These are phyloP conservation scores for Cyrtodaria siliqua DNA, from an alignment of 2,888 invertebrate genomes.

Conservation along the genomic window DNA sequence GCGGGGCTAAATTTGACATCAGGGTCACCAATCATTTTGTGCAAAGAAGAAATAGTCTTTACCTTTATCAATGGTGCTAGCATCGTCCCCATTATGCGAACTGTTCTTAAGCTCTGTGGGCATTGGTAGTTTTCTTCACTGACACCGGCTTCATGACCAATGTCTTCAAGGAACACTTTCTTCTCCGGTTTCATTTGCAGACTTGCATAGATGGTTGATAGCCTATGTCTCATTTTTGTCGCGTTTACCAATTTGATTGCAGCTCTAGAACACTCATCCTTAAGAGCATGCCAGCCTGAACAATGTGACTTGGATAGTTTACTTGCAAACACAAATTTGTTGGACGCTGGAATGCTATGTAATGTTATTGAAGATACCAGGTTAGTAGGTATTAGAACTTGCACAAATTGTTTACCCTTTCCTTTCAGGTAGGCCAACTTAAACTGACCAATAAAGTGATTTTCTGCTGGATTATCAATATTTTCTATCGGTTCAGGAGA, in stretches of 20 bases:
- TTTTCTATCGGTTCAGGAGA: slow-evolving; percentile 29
- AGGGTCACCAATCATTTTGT: no score
- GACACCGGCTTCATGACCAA: slow-evolving; percentile 53
- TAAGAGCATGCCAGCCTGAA: slow-evolving; percentile 60
- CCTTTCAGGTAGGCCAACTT: slow-evolving; percentile 50
- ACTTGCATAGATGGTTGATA: slow-evolving; percentile 55
- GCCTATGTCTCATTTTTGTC: slow-evolving; percentile 54
- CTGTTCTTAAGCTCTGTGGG: slow-evolving; percentile 48
- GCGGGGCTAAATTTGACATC: no score
- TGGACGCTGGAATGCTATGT: slow-evolving; percentile 35
- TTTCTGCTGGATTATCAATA: slow-evolving; percentile 51
- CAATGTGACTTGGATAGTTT: slow-evolving; percentile 35
- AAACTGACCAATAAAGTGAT: slow-evolving; percentile 49
- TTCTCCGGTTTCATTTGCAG: slow-evolving; percentile 49
- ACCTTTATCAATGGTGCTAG: no score
- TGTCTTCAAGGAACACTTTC: slow-evolving; percentile 48
- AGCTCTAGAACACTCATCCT: slow-evolving; percentile 38
- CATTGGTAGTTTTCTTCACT: slow-evolving; percentile 64
- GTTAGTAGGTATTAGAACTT: slow-evolving; percentile 57
- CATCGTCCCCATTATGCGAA: slow-evolving; percentile 54
- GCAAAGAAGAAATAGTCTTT: no score
- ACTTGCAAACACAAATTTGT: slow-evolving; percentile 55
- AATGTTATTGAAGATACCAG: slow-evolving; percentile 30
- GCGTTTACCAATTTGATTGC: slow-evolving; percentile 33
- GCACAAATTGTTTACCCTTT: slow-evolving; percentile 55